These are phyloP conservation scores for Aplysia californica DNA, from an alignment of 1,140 invertebrate genomes.

Conservation along the genomic window DNA sequence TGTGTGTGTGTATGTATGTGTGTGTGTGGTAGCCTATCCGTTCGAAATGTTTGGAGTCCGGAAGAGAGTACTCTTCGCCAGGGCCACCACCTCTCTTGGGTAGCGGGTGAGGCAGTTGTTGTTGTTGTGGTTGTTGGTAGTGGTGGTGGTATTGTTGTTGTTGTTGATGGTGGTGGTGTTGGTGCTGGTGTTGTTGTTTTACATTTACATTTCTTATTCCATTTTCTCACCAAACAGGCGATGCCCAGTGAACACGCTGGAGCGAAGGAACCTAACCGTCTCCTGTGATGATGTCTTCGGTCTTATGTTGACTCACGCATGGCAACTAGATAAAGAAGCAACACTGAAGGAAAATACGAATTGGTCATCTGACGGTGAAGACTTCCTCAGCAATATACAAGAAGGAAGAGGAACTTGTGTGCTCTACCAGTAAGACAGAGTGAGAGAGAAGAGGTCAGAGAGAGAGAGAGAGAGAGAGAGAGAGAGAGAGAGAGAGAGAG, in stretches of 20 bases:
- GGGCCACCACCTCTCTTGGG: not conserved
- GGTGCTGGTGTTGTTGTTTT: not conserved
- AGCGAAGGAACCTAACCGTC: not conserved
- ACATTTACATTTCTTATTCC: not conserved
- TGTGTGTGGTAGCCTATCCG: too few relatives aligned
- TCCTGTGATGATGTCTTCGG: not conserved
- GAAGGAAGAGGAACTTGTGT: not conserved
- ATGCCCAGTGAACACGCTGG: not conserved
- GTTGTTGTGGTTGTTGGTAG: too few relatives aligned
- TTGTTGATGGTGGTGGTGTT: not conserved
- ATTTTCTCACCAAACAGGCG: not conserved
- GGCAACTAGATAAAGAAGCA: not conserved
- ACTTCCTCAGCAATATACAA: not conserved
- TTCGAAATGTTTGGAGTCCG: too few relatives aligned
- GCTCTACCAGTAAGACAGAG: slow-evolving; percentile 2
- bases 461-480: too few relatives aligned
- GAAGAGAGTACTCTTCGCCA: not conserved
- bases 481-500: too few relatives aligned
- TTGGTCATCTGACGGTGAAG: not conserved
- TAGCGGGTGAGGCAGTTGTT: too few relatives aligned
- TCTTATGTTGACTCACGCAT: not conserved
- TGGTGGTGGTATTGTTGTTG: not conserved
- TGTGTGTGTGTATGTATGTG: not conserved
- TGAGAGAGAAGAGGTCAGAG: too few relatives aligned
- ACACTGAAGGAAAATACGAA: not conserved